Percentiles rank a stretch among this genome's conserved stretches.
Evolutionary conservation across 2,888 invertebrate species (phyloP).

Genomic region (Rotaria socialis): DNA sequence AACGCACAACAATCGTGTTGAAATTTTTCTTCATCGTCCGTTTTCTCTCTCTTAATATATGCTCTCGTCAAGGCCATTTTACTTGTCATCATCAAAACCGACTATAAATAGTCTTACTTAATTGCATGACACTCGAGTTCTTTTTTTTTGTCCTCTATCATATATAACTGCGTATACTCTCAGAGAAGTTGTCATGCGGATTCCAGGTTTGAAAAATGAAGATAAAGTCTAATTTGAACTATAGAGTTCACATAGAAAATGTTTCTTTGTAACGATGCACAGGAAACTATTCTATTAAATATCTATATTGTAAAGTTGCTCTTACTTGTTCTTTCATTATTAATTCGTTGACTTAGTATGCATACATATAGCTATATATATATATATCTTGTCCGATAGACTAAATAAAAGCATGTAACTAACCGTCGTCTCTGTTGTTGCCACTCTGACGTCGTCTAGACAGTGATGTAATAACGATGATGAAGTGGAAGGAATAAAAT

Average conservation of each 20-base stretch:
- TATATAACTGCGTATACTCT: background rate
- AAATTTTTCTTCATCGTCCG: no score
- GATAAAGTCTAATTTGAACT: background rate
- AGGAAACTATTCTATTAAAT: no score
- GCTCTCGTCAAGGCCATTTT: background rate
- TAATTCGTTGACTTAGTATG: background rate
- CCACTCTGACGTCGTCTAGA: slow-evolving; percentile 6
- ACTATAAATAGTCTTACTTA: background rate
- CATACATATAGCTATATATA: background rate
- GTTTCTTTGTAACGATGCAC: no score
- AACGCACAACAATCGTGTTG: no score
- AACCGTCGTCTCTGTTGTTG: slow-evolving; percentile 11
- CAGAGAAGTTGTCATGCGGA: background rate
- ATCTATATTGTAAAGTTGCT: background rate
- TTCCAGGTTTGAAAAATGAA: background rate
- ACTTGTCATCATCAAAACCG: background rate
- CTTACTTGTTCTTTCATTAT: background rate
- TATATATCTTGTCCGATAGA: background rate
- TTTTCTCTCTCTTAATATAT: background rate
- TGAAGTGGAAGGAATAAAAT: background rate
- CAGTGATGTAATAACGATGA: background rate
- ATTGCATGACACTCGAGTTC: background rate
- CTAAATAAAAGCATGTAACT: slow-evolving; percentile 9
- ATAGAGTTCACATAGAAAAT: background rate
- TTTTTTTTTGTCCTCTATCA: background rate